Evolutionary conservation across 2,888 invertebrate genomes (phyloP).

Genomic region (Mesorhabditis spiculigera): DNA sequence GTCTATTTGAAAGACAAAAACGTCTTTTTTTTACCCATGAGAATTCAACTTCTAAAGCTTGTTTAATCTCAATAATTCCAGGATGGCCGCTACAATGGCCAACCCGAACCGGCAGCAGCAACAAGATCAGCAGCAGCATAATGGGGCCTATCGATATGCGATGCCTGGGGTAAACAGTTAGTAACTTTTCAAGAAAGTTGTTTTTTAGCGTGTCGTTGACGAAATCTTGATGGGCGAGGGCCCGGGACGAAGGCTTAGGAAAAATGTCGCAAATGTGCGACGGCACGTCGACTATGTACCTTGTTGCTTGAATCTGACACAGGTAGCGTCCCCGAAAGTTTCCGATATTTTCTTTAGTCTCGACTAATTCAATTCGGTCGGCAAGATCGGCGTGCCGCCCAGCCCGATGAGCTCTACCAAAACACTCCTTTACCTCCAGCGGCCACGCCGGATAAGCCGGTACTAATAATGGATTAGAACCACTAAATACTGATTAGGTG

Average conservation of each 20-base stretch:
- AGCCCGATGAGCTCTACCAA: slow-evolving; percentile 89
- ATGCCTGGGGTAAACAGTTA: too few species aligned
- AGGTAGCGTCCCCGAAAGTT: slow-evolving; percentile 29
- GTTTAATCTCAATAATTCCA: too few species aligned
- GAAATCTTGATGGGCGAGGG: slow-evolving; percentile 34
- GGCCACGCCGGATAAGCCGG: neutral
- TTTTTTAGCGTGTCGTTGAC: slow-evolving; percentile 13
- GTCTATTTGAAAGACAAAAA: too few species aligned
- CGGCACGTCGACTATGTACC: slow-evolving; percentile 56
- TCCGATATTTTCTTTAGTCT: slow-evolving; percentile 65
- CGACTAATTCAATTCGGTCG: slow-evolving; percentile 92
- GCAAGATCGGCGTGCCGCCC: slow-evolving; percentile 75
- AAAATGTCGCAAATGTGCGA: slow-evolving; percentile 56
- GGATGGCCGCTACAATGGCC: too few species aligned
- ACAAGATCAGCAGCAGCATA: too few species aligned
- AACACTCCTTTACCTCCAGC: slow-evolving; percentile 9
- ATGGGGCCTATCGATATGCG: too few species aligned
- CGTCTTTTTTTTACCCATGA: too few species aligned
- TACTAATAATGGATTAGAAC: neutral
- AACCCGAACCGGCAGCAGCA: too few species aligned
- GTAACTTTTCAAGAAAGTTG: neutral
- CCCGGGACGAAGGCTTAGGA: slow-evolving; percentile 53
- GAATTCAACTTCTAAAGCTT: too few species aligned
- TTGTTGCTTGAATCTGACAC: slow-evolving; percentile 49
- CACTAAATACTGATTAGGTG: slow-evolving; percentile 78